Evolutionary conservation across 2,888 invertebrate genomes (phyloP), one percentile per base, ranked within the genome.

Genomic region (Orthosia incerta): DNA sequence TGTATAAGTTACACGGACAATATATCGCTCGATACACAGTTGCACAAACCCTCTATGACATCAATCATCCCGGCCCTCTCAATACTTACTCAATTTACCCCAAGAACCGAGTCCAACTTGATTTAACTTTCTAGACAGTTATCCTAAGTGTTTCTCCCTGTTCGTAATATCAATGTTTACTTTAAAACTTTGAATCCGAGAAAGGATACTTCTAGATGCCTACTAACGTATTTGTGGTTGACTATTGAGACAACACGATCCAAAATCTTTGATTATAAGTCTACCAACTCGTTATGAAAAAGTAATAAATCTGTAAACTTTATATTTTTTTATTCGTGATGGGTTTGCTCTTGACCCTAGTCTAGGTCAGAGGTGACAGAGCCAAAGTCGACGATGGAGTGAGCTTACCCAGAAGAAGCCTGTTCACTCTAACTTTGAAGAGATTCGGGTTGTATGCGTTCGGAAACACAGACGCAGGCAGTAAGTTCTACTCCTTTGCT

Each of bases 111-210:
- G 56, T 59, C 60, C 62, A 75, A 80, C 75, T 84, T 80, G 76
- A 80, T 84, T 65, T 74, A 84, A 80, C 80, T 80, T 80, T 84
- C 75, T 84, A 80, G 80, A 80, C 84, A 84, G 80, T 80, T 80
- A 84, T 69, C 51, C 66, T 68, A 64, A 79, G 80, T 84, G 68
- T 80, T 84, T 70, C 64, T 74, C n/a, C 79, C 65, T 80, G 61
- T 83, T 55, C 53, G 67, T 74, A 62, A 62, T 70, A 82, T 65
- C 23, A 76, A 77, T 65, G 79, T 79, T 82, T 77, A 76, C 82
- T 77, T 80, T 78, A 70, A 51, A 78, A 74, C 26, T 78, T 76
- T 59, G 11, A 66, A 74, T 48, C 51, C 26, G 26, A 51, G 9
- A 45, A 63, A 51, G 46, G 18, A 50, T 69, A 31, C 9, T 15